A percentile compares a stretch with the other conserved stretches of the same genome.
These are phyloP conservation scores for Vannuccia rotundouncinata DNA, from an alignment of 2,888 invertebrate genomes.

Conservation along the genomic window DNA sequence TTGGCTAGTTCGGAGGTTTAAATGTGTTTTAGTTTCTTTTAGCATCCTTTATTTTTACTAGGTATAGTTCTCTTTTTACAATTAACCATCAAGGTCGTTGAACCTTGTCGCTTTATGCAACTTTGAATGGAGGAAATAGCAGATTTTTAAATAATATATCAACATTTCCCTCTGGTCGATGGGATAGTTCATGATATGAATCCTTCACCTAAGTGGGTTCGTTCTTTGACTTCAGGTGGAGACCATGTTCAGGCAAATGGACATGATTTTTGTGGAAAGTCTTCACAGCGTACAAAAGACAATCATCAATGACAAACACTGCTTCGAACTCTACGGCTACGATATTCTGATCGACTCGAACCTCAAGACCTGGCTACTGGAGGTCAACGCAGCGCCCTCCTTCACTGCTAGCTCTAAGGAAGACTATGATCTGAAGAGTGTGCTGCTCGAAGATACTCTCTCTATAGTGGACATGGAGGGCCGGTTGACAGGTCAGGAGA, in stretches of 20 bases:
- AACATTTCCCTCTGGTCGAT: no score
- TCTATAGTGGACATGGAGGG: slow-evolving; percentile 62
- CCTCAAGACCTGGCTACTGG: slow-evolving; percentile 62
- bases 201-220: no score
- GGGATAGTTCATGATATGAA: no score
- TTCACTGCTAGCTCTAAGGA: slow-evolving; percentile 62
- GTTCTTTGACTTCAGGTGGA: no score
- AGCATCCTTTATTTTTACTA: no score
- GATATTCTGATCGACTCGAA: slow-evolving; percentile 62
- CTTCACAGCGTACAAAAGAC: slow-evolving; percentile 60
- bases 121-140: no score
- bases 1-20: no score
- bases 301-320: slow-evolving; percentile 61
- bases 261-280: slow-evolving; percentile 61
- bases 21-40: no score
- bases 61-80: no score
- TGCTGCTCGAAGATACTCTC: slow-evolving; percentile 61
- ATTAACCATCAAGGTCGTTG: no score
- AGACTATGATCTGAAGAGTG: slow-evolving; percentile 62
- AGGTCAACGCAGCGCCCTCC: slow-evolving; percentile 64
- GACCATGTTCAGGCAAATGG: slow-evolving; percentile 58
- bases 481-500: slow-evolving; percentile 60
- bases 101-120: no score
- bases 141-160: no score
- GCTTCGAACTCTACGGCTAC: slow-evolving; percentile 65